Conservation (phyloP, 2,797 vertebrate genomes). For the Rhyacichthys aspro region DNA sequence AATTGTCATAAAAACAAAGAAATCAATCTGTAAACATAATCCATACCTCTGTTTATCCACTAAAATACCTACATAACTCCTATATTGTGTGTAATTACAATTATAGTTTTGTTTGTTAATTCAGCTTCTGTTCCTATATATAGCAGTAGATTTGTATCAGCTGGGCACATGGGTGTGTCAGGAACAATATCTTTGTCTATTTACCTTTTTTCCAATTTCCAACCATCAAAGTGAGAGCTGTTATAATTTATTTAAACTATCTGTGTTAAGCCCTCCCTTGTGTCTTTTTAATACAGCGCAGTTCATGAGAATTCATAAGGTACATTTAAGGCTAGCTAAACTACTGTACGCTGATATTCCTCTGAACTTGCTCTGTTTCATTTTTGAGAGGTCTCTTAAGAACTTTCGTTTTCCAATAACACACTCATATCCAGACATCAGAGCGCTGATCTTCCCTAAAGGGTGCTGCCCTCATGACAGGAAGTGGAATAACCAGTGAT, state of each 20-base stretch:
- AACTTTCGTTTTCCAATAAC: background rate
- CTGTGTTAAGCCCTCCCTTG: constrained; percentile 5
- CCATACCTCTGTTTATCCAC: too few species aligned
- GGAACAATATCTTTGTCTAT: too few species aligned
- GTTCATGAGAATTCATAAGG: background rate
- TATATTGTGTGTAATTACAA: too few species aligned
- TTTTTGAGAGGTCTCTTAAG: constrained; percentile 10
- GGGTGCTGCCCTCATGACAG: constrained; percentile 59
- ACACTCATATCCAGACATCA: constrained; percentile 5
- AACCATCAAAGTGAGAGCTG: background rate
- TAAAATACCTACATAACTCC: too few species aligned
- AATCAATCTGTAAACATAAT: too few species aligned
- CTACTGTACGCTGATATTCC: background rate
- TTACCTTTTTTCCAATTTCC: background rate
- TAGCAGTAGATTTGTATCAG: too few species aligned
- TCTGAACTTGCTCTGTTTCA: background rate
- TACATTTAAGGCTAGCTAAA: constrained; percentile 9
- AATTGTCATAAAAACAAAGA: too few species aligned
- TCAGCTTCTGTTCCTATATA: too few species aligned
- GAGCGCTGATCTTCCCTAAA: constrained; percentile 37
- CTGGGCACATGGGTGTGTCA: too few species aligned
- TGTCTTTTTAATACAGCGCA: constrained; percentile 14
- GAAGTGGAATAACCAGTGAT: constrained; percentile 63
- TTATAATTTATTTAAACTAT: background rate
- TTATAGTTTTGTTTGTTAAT: too few species aligned